Evolutionary conservation across 2,113 vertebrate species (phyloP), one percentile per base, ranked within the genome.

Genomic region (Chitala chitala): DNA sequence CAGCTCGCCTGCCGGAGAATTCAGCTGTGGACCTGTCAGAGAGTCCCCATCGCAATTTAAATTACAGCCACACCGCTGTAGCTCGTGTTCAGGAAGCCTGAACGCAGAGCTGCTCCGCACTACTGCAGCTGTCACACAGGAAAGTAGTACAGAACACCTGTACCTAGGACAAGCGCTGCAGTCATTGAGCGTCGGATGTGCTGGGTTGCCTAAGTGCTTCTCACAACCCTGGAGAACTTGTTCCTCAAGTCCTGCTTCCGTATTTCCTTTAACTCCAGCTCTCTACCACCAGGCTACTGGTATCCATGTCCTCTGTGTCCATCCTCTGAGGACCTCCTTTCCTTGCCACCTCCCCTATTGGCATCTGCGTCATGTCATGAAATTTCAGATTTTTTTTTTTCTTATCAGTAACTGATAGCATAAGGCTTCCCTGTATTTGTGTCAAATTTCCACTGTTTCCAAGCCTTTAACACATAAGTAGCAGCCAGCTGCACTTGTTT

Each of bases 1-100:
- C 69, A 12, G 29, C 6, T 4, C 9, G 17, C 40, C 56, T 46
- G 26, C 17, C 42, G 10, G 17, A 29, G 56, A 46, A 61, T 17
- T 61, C 44, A 22, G 55, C 22, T 9, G 38, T n/a, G 71, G 24
- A 63, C 38, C 17, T 61, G 56, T 58, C 40, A 73, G 6, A 10
- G 71, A 73, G 29, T 17, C 17, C 7, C 44, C 72, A n/a, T 24
- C 29, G 6, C 51, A 38, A 63, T 73, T 73, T 58, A 42, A 73
- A 59, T 61, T 61, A 50, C 24, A 9, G 55, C 24, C 55, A 61
- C 42, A 36, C 31, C 20, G 50, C 33, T 54, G 69, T 29, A 59
- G 56, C 56, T 33, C 31, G 20, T 15, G 17, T 15, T 4, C 56
- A n/a, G n/a, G n/a, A n/a, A n/a, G n/a, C n/a, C n/a, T n/a, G n/a